A percentile compares a stretch with the other conserved stretches of the same genome.
These are phyloP conservation scores for Acrobasis suavella DNA, from an alignment of 2,888 invertebrate genomes.

Conservation along the genomic window DNA sequence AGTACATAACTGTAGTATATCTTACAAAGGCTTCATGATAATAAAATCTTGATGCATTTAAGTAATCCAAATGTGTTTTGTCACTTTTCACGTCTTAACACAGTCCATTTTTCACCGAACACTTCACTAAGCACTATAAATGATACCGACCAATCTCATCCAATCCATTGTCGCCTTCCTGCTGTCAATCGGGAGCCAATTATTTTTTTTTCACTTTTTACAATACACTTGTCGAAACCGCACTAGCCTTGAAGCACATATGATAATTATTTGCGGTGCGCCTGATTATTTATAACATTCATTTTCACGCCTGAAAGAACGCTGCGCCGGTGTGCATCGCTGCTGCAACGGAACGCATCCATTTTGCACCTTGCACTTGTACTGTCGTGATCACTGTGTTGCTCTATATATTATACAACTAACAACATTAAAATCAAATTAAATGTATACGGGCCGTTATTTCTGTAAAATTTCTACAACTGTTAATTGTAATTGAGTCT, in stretches of 20 bases:
- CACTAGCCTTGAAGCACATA: conserved; percentile 72
- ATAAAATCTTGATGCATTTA: neutral
- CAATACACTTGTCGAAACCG: conserved; percentile 57
- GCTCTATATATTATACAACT: neutral
- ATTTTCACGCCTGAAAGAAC: conserved; percentile 80
- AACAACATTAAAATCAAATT: too few relatives aligned
- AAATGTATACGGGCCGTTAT: too few relatives aligned
- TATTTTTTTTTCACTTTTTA: conserved; percentile 38
- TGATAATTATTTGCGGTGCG: conserved; percentile 69
- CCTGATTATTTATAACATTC: conserved; percentile 81
- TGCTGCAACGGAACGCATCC: conserved; percentile 29
- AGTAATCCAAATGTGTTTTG: neutral
- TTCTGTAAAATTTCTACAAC: too few relatives aligned
- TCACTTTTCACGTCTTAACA: conserved; percentile 26
- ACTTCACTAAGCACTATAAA: conserved; percentile 41
- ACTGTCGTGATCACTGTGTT: neutral
- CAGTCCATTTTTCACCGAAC: conserved; percentile 29
- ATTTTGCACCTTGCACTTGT: conserved; percentile 36
- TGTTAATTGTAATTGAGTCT: too few relatives aligned
- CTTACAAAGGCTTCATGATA: too few relatives aligned
- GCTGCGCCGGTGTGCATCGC: conserved; percentile 38
- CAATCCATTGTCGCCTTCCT: conserved; percentile 72
- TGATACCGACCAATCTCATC: conserved; percentile 80
- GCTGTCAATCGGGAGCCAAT: conserved; percentile 44
- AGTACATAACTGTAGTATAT: too few relatives aligned